Base-by-base conservation (phyloP, 2,797 vertebrate species). In the Pelodytes ibericus region DNA sequence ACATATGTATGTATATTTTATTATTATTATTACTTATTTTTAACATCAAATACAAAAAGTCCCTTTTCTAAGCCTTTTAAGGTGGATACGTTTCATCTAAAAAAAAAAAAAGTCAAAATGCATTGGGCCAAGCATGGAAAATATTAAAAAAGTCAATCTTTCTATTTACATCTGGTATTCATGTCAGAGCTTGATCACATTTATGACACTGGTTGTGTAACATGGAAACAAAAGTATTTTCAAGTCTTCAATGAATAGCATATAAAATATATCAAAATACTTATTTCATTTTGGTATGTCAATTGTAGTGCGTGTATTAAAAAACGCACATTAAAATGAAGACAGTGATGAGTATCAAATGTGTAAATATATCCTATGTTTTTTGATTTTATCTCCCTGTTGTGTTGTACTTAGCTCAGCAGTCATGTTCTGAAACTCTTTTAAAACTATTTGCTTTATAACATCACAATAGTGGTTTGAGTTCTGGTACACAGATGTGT, bases 401-500 rank as follows among this genome's bases (percentile, higher is more conserved):
- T 53, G 56, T 51, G 76, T 26, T 26, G 2, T 44, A 36, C 27
- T 22, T 30, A 73, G 59, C 39, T 72, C 33, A 29, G 74, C 20
- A 0, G 33, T 0, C 0, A 11, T 0, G 0, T 69, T 84, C 56
- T 1, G 1, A 0, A 59, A 64, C 79, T 31, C 6, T 80, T 51
- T 69, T 2, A 0, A 78, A 82, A 51, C 61, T 71, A 76, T 41
- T 69, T 36, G 83, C 71, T 86, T 79, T 49, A 82, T 61, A 68
- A 84, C 82, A 81, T 68, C 41, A 74, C 67, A 81, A 79, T 67
- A 51, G 83, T 84, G 82, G 85, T 87, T 83, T 86, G 84, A 88
- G 84, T 89, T 89, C 91, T 91, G 86, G 83, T 94, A 76, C 87
- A 86, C 95, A 95, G 90, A 93, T 95, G 94, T 94, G 92, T 93